Base-by-base conservation (phyloP, 2,888 invertebrate species). In the Lordiphosa andalusiaca region DNA sequence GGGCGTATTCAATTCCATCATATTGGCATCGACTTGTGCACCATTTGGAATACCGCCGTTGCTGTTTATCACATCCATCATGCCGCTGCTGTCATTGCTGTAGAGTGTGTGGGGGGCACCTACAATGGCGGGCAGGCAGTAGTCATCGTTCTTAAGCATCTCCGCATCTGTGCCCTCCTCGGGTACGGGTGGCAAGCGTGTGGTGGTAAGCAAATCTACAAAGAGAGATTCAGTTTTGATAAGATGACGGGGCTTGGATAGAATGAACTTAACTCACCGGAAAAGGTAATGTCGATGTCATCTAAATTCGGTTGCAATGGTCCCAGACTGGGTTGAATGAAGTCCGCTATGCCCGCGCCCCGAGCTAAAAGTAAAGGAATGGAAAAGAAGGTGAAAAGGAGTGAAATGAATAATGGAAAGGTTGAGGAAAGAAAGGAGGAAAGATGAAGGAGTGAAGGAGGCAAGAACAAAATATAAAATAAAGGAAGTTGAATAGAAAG, bases 241-340 rank as follows among this genome's bases (percentile, higher is more conserved):
- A 40, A n/a, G 1, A 5, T 42, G 19, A 10, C 33, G 9, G 1
- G 9, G 1, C 10, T 6, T 30, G 12, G 6, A 0, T 1, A 4
- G 3, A 12, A 4, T 0, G 2, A 19, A 16, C 4, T 25, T 4
- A 16, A 60, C 58, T 40, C 90, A 95, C 95, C 95, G 90, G 94
- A 95, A 69, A 95, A 91, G 6, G 95, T 96, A 90, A 96, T 94
- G 70, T 88, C 96, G 90, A 96, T 96, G 90, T 97, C 97, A 87
- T 98, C 97, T 85, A 98, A 92, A 90, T 96, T 97, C 69, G 99
- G 99, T 90, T 99, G 99, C 63, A 99, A 91, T 53, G 98, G 98
- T 38, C 98, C 95, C 86, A 99, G 93, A 88, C 98, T 98, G 51
- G 99, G 99, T 91, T 99, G 99, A 89, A 99, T 98, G 87, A 99